Base-by-base conservation (phyloP, 2,113 vertebrate species). In the Hucho hucho region DNA sequence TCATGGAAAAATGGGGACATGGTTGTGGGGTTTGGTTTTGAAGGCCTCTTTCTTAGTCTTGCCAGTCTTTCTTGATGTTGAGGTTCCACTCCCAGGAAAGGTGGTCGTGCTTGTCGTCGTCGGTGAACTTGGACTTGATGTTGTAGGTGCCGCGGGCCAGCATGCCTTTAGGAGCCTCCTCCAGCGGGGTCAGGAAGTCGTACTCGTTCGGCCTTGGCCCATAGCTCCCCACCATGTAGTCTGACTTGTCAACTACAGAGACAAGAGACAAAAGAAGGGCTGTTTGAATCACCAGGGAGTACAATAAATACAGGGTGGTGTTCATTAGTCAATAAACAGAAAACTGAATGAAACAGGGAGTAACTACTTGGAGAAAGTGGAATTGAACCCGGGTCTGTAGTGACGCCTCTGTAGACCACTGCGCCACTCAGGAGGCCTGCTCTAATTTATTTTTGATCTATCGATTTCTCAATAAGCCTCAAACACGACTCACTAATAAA, bases 31-130 rank as follows among this genome's bases (percentile, higher is more conserved):
- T 6, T 32, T 13, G 64, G 71, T 79, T 69, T 70, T 47, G 73
- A 83, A 86, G 88, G 82, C 88, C 79, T 81, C 72, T 78, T 81
- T 13, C 37, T 90, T 95, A 98, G 77, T 98, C 96, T 88, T 94
- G 95, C 97, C 97, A 98, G 28, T 98, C 96, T 89, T 98, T 98
- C 82, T 95, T 96, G 90, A 97, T 97, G 90, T 92, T 95, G 81
- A 98, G 96, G 87, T 95, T 96, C 97, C 97, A 98, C 87, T 98
- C 97, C 97, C 96, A 98, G 89, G 93, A 94, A 82, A 98, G 95
- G 85, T 97, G 97, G 88, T 96, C 93, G 24, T 95, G 94, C 91
- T 96, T 94, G 91, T 98, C 97, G 0, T 98, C 97, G 14, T 98
- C 97, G n/a, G 96, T 97, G 82, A 98, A 98, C 83, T 93, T 94